Conservation (phyloP, 2,888 invertebrate genomes). For the Mycalesis mineus region DNA sequence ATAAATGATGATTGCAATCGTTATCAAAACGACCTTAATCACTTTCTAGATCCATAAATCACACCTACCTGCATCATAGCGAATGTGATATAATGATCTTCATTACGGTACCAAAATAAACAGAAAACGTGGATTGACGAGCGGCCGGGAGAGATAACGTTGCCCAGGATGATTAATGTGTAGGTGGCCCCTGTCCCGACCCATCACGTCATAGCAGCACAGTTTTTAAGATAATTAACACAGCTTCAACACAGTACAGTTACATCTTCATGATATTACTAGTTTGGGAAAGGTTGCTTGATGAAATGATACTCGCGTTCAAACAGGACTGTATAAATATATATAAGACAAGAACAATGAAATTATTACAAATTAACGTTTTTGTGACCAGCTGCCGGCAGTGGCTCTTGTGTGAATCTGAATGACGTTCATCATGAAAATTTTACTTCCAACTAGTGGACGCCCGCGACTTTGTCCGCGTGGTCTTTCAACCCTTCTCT, state of each 20-base stretch:
- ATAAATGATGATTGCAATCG: slow-evolving; percentile 38
- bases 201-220: slow-evolving; percentile 53
- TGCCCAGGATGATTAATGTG: slow-evolving; percentile 64
- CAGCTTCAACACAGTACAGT: background rate
- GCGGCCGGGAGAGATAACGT: slow-evolving; percentile 56
- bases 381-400: no score
- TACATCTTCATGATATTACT: no score
- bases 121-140: slow-evolving; percentile 31
- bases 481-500: no score
- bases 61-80: slow-evolving; percentile 6
- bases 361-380: no score
- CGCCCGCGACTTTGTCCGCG: no score
- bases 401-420: no score
- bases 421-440: no score
- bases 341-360: no score
- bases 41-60: slow-evolving; percentile 11
- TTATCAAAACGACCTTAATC: slow-evolving; percentile 37
- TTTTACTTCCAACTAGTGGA: no score
- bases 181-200: slow-evolving; percentile 48
- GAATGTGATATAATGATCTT: slow-evolving; percentile 23
- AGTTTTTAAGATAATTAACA: slow-evolving; percentile 61
- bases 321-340: no score
- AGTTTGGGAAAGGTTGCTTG: no score
- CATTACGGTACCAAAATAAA: slow-evolving; percentile 29
- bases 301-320: no score